Evolutionary conservation across 53 echinoderm and acorn worm species (phyloP).

Genomic region (Echinometra lucunter): DNA sequence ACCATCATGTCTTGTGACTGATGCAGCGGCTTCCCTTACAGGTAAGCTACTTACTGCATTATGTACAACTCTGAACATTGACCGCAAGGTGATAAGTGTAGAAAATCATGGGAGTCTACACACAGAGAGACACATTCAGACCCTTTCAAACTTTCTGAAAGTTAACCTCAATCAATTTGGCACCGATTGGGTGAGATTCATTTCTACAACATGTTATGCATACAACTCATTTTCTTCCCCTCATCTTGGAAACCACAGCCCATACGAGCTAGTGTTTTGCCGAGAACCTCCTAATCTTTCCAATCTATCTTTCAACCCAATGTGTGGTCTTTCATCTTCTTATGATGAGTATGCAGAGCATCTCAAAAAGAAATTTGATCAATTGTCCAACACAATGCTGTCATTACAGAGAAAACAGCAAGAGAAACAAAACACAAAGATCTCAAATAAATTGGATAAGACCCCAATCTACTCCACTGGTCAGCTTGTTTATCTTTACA

Average conservation of each 20-base stretch:
- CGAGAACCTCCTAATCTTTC: slow-evolving; percentile 47
- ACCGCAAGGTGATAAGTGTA: slow-evolving; percentile 74
- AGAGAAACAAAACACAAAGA: slow-evolving; percentile 47
- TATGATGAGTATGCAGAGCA: slow-evolving; percentile 47
- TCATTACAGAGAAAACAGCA: slow-evolving; percentile 52
- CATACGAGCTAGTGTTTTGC: slow-evolving; percentile 67
- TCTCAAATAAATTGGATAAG: slow-evolving; percentile 1
- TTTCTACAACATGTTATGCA: slow-evolving; percentile 70
- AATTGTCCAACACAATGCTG: slow-evolving; percentile 56
- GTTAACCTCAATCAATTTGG: slow-evolving; percentile 75
- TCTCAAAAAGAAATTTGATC: slow-evolving; percentile 29
- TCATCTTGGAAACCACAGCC: slow-evolving; percentile 61
- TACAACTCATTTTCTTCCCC: slow-evolving; percentile 50
- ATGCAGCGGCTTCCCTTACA: slow-evolving; percentile 65
- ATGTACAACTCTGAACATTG: slow-evolving; percentile 68
- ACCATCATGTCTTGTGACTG: slow-evolving; percentile 61
- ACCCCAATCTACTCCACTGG: slow-evolving; percentile 54
- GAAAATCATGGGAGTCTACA: slow-evolving; percentile 75
- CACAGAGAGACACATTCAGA: slow-evolving; percentile 73
- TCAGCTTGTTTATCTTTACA: slow-evolving; percentile 60
- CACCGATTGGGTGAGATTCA: slow-evolving; percentile 73
- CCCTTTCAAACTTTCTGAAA: slow-evolving; percentile 70
- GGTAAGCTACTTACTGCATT: slow-evolving; percentile 63
- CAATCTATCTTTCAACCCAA: slow-evolving; percentile 35
- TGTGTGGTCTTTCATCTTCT: neutral